phyloP scores from a whole-genome alignment of 2,797 vertebrate species.

The Microctenopoma stevenorrisi region DNA sequence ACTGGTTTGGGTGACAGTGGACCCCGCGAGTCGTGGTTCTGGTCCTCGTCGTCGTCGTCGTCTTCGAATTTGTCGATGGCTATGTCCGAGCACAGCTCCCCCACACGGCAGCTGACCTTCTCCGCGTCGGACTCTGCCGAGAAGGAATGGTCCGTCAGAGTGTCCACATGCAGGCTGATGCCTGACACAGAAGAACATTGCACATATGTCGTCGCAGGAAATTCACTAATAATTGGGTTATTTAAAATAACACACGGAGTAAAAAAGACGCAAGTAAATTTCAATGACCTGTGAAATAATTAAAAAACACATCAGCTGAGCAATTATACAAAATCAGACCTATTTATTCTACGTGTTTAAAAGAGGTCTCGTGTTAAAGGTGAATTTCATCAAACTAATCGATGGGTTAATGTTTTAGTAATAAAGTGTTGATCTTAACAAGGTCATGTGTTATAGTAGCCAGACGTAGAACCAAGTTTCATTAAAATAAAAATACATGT shows the following conservation, averaged over 20 bases:
- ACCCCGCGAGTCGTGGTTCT: slow-evolving; percentile 70
- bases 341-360: neutral
- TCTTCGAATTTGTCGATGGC: slow-evolving; percentile 88
- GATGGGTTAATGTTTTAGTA: too few species aligned
- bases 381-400: slow-evolving; percentile 1
- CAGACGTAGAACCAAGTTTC: slow-evolving; percentile 2
- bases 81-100: slow-evolving; percentile 87
- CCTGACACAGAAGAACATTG: slow-evolving; percentile 73
- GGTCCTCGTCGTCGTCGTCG: slow-evolving; percentile 81
- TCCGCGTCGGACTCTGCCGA: slow-evolving; percentile 95
- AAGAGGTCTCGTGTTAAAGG: too few species aligned
- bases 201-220: neutral
- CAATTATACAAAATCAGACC: neutral
- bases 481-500: neutral
- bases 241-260: too few species aligned
- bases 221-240: neutral
- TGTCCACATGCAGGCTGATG: slow-evolving; percentile 96
- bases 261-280: neutral
- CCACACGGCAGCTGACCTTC: slow-evolving; percentile 86
- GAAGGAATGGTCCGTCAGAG: slow-evolving; percentile 95
- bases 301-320: neutral
- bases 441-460: neutral
- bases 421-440: slow-evolving; percentile 7
- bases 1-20: slow-evolving; percentile 85
- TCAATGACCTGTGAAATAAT: neutral